Percentiles rank a stretch among this genome's conserved stretches.
phyloP scores from a whole-genome alignment of 2,113 vertebrate species.

The Butorides virescens region DNA sequence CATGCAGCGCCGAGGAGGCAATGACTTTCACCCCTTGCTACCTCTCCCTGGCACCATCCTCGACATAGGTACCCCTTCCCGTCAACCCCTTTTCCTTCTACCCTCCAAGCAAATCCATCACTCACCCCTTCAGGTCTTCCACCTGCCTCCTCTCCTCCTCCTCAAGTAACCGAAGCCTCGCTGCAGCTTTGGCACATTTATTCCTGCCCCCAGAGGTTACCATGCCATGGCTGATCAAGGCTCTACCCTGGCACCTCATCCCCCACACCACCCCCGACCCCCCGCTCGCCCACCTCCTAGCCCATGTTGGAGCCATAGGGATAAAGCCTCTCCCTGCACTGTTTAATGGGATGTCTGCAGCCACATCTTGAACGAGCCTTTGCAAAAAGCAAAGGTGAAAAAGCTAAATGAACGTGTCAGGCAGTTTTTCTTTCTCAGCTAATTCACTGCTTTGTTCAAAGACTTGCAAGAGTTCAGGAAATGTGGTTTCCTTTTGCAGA shows the following conservation, averaged over 20 bases:
- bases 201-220: neutral
- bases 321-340: neutral
- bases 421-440: neutral
- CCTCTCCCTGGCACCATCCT: neutral
- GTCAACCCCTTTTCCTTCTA: neutral
- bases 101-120: neutral
- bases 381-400: neutral
- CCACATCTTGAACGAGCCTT: fast-evolving
- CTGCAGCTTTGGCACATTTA: neutral
- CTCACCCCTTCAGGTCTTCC: neutral
- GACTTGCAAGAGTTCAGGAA: neutral
- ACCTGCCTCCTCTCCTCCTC: neutral
- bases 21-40: neutral
- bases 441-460: neutral
- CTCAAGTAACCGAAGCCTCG: neutral
- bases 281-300: fast-evolving
- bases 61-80: neutral
- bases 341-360: neutral
- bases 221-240: fast-evolving
- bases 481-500: neutral
- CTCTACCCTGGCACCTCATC: neutral
- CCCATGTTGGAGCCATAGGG: fast-evolving
- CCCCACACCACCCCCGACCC: neutral
- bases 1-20: neutral
- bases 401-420: neutral